A percentile compares a stretch with the other conserved stretches of the same genome.
phyloP scores from a whole-genome alignment of 2,888 invertebrate genomes.

The Stramonita haemastoma region DNA sequence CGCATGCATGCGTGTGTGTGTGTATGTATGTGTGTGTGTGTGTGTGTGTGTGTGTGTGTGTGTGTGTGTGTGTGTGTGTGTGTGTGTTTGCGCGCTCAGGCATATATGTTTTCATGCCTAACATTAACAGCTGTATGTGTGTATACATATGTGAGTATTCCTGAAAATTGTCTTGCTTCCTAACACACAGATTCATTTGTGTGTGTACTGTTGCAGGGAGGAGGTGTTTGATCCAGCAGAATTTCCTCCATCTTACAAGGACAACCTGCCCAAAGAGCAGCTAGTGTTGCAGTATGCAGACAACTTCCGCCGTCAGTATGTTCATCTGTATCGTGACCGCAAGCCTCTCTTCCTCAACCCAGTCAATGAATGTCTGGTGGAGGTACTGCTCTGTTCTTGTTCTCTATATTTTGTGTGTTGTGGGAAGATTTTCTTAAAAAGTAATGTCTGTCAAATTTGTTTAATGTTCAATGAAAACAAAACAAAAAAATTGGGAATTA shows the following conservation, averaged over 20 bases:
- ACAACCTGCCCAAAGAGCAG: constrained; percentile 75
- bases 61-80: background rate
- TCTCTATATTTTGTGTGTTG: background rate
- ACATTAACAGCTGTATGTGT: background rate
- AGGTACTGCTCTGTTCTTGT: constrained; percentile 60
- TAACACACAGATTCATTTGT: no score
- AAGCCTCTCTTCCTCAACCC: constrained; percentile 77
- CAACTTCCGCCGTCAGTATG: constrained; percentile 77
- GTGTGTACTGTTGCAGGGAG: constrained; percentile 36
- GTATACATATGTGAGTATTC: background rate
- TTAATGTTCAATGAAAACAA: no score
- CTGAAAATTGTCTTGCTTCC: no score
- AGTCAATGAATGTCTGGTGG: constrained; percentile 76
- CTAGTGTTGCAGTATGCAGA: constrained; percentile 76
- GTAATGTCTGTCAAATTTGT: no score
- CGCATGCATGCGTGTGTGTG: background rate
- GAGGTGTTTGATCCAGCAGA: constrained; percentile 74
- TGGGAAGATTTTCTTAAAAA: no score
- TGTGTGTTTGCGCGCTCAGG: background rate
- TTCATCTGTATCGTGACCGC: constrained; percentile 76
- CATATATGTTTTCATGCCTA: background rate
- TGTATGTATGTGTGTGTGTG: background rate
- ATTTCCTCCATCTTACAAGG: constrained; percentile 75
- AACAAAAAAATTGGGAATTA: no score
- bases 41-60: background rate